Evolutionary conservation across 2,113 vertebrate species (phyloP).

Genomic region (Hippolais icterina): DNA sequence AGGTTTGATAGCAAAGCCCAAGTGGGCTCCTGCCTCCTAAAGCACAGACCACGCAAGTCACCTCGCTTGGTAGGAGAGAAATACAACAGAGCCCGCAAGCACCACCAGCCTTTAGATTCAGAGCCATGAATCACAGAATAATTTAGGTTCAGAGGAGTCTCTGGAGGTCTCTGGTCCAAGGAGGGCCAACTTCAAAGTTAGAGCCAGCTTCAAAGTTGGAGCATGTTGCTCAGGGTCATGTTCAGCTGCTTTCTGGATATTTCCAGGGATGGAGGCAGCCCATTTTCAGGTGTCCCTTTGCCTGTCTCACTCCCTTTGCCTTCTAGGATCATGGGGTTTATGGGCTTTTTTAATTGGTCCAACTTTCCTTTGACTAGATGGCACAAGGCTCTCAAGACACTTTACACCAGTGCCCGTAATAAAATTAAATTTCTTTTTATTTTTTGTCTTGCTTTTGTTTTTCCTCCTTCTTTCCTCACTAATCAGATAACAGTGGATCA

Average conservation of each 20-base stretch:
- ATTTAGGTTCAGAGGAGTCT: not conserved
- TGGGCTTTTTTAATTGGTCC: not conserved
- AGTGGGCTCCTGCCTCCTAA: not conserved
- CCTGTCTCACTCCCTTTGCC: not conserved
- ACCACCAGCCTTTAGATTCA: not conserved
- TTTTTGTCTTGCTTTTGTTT: slow-evolving; percentile 16
- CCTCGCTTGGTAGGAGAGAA: not conserved
- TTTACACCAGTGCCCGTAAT: slow-evolving; percentile 46
- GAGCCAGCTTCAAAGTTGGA: slow-evolving; percentile 20
- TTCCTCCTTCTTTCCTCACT: slow-evolving; percentile 45
- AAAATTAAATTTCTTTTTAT: slow-evolving; percentile 56
- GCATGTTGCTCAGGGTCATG: not conserved
- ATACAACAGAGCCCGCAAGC: not conserved
- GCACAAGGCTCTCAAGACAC: slow-evolving; percentile 15
- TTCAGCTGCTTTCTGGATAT: not conserved
- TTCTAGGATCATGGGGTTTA: not conserved
- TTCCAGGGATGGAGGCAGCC: slow-evolving; percentile 21
- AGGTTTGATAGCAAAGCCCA: not conserved
- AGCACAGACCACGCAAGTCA: not conserved
- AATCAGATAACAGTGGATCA: slow-evolving; percentile 72
- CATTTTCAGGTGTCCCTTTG: not conserved
- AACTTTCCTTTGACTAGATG: slow-evolving; percentile 15
- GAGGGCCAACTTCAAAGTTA: slow-evolving; percentile 28
- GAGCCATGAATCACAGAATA: slow-evolving; percentile 15
- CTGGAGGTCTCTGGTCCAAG: not conserved